These are phyloP conservation scores for Anastrepha ludens DNA, from an alignment of 1,140 invertebrate genomes.

Conservation along the genomic window DNA sequence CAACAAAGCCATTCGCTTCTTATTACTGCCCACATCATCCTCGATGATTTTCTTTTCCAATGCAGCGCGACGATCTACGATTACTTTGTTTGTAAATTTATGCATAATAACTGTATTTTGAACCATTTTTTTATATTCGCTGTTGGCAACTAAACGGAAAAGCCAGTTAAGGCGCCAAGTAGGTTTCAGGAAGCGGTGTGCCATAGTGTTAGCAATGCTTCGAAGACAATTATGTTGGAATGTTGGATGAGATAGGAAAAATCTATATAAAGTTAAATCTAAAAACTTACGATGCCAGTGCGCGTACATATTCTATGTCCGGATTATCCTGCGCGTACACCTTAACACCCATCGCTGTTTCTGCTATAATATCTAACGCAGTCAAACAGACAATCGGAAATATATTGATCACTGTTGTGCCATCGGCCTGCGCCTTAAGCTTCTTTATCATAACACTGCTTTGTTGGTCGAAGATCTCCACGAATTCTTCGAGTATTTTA, in stretches of 20 bases:
- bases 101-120: conserved; percentile 80
- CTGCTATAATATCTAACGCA: conserved; percentile 66
- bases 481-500: conserved; percentile 86
- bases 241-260: not conserved
- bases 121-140: conserved; percentile 74
- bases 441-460: conserved; percentile 76
- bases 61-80: conserved; percentile 72
- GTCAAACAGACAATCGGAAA: conserved; percentile 52
- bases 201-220: conserved; percentile 64
- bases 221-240: not conserved
- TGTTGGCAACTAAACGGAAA: conserved; percentile 59
- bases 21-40: no score
- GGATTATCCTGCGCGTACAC: conserved; percentile 81
- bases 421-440: conserved; percentile 69
- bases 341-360: conserved; percentile 87
- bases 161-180: conserved; percentile 63
- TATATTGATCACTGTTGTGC: conserved; percentile 53
- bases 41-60: conserved; percentile 52
- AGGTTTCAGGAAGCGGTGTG: conserved; percentile 60
- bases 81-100: conserved; percentile 79
- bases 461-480: conserved; percentile 82
- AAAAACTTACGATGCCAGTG: conserved; percentile 77
- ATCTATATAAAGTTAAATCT: not conserved
- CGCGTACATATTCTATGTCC: conserved; percentile 82
- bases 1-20: conserved; percentile 78